phyloP scores from a whole-genome alignment of 2,888 invertebrate species.

The Dendrolimus pini region DNA sequence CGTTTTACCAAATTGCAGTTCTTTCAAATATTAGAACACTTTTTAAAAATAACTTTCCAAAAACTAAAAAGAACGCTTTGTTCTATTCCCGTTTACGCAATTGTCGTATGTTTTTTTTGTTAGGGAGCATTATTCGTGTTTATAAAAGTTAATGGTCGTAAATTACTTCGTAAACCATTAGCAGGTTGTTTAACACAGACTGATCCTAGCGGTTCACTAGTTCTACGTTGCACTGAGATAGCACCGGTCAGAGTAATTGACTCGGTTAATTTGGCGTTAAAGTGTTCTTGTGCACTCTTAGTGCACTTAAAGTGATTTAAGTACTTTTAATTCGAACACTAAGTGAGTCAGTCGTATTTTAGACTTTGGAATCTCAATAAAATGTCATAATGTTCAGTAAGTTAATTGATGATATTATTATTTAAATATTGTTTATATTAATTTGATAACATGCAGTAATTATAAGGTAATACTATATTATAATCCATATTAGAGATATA shows the following conservation, averaged over 20 bases:
- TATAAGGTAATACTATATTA: no score
- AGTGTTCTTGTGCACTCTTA: constrained; percentile 36
- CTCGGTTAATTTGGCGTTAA: constrained; percentile 51
- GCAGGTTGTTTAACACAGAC: constrained; percentile 67
- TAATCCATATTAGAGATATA: no score
- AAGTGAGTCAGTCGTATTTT: no score
- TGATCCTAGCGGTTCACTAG: constrained; percentile 51
- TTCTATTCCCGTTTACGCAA: constrained; percentile 43
- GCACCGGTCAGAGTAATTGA: constrained; percentile 57
- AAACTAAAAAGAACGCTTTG: constrained; percentile 27
- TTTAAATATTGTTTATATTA: no score
- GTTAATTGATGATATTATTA: no score
- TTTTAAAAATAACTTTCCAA: constrained; percentile 21
- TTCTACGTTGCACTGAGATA: constrained; percentile 45
- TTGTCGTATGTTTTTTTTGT: constrained; percentile 50
- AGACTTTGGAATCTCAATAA: no score
- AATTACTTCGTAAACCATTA: constrained; percentile 73
- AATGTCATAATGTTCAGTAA: no score
- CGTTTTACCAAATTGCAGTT: no score
- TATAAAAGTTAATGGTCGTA: constrained; percentile 68
- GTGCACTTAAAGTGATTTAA: constrained; percentile 9
- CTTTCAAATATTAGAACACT: not conserved
- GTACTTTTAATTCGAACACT: not conserved
- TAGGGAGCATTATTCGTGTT: constrained; percentile 56
- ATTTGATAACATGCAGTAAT: no score